Base-by-base conservation (phyloP, 1,140 invertebrate species). In the Diprion similis region DNA sequence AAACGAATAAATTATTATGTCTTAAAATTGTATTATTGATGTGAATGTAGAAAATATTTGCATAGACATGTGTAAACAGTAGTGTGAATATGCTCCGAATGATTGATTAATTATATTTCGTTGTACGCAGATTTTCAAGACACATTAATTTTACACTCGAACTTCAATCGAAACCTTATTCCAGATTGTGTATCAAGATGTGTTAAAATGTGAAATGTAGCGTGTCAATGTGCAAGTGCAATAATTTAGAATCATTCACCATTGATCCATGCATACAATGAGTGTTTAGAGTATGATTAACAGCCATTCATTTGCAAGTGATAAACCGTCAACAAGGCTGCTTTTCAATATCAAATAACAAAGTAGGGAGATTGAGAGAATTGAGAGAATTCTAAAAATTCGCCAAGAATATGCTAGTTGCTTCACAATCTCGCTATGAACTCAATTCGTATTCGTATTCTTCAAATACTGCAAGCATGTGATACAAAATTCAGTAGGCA, bases 211-310 rank as follows among this genome's bases (percentile, higher is more conserved):
- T 59, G 51, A 9, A 59, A 15, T 59, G 51, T 59, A 59, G 51
- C 51, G 51, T 59, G 51, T 59, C n/a, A 59, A 59, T 59, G 51
- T 59, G 51, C 51, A 59, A 59, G 51, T 59, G 51, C 51, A 15
- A 59, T 15, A 59, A 17, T 37, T 37, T 6, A 9, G 9, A 59
- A 59, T 59, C 51, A 59, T 59, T 59, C 51, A 17, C 51, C 51
- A 59, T 13, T 59, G 8, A 59, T 17, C 51, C 51, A 59, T 59
- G 51, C 51, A 17, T 13, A 59, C 11, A 59, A 15, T 59, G 7
- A 15, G 9, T 59, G 51, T 59, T 59, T 59, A 17, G 51, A 17
- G n/a, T 59, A 59, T 15, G 11, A 59, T 59, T 15, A 59, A 59
- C 11, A 59, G 51, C 11, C 51, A 59, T 59, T 8, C 11, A 59